Evolutionary conservation across 2,888 invertebrate species (phyloP).

Genomic region (Cryptocephalus moraei): DNA sequence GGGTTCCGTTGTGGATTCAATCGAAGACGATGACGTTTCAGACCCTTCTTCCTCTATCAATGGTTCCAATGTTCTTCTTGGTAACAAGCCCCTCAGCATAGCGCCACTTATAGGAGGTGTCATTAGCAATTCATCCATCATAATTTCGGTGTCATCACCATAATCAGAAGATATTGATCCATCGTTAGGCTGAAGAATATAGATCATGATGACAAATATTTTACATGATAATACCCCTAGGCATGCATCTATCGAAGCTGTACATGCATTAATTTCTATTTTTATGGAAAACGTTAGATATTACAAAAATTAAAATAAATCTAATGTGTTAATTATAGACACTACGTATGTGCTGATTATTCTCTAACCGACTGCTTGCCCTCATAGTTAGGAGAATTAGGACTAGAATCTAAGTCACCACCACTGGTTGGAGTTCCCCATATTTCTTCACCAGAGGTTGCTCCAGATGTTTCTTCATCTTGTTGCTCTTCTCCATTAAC

Average conservation of each 20-base stretch:
- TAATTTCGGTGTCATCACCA: conserved; percentile 67
- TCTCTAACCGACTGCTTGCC: conserved; percentile 41
- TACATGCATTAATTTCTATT: too few species aligned
- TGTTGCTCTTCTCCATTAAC: conserved; percentile 40
- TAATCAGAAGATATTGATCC: conserved; percentile 49
- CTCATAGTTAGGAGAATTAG: conserved; percentile 53
- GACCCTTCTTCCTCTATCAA: conserved; percentile 74
- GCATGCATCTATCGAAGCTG: too few species aligned
- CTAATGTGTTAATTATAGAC: not conserved
- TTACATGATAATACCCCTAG: too few species aligned
- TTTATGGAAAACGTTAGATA: too few species aligned
- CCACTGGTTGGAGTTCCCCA: conserved; percentile 87
- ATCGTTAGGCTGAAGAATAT: conserved; percentile 24
- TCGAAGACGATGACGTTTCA: conserved; percentile 44
- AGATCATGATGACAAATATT: not conserved
- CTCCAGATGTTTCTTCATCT: conserved; percentile 77
- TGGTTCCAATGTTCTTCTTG: conserved; percentile 69
- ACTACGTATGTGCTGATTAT: not conserved
- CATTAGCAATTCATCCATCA: conserved; percentile 74
- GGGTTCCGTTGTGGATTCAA: conserved; percentile 23
- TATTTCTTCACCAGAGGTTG: conserved; percentile 75
- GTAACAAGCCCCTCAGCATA: conserved; percentile 57
- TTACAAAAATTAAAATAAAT: too few species aligned
- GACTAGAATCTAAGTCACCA: conserved; percentile 64
- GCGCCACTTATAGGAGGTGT: conserved; percentile 68